Evolutionary conservation across 2,797 vertebrate genomes (phyloP).

Genomic region (Pipistrellus pipistrellus): DNA sequence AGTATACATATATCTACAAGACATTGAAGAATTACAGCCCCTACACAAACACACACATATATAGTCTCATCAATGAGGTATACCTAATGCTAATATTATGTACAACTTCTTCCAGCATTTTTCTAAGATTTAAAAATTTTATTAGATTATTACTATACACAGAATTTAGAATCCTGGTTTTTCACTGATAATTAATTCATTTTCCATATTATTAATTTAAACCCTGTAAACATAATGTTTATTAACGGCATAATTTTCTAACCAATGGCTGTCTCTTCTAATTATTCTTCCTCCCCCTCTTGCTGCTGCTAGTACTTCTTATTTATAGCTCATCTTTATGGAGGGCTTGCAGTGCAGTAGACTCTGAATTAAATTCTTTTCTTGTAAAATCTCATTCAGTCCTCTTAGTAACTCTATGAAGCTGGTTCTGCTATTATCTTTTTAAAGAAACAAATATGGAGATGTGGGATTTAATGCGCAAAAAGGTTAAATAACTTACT

Average conservation of each 20-base stretch:
- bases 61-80: not conserved
- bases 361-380: conserved; percentile 19
- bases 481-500: not conserved
- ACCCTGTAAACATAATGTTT: conserved; percentile 52
- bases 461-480: not conserved
- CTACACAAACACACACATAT: not conserved
- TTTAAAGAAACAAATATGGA: not conserved
- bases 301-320: not conserved
- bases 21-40: not conserved
- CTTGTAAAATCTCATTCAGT: conserved; percentile 16
- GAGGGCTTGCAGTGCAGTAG: not conserved
- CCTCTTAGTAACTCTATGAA: not conserved
- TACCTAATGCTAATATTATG: not conserved
- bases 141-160: not conserved
- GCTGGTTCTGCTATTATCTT: not conserved
- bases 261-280: conserved; percentile 28
- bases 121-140: not conserved
- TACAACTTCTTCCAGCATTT: not conserved
- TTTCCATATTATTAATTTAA: conserved; percentile 63
- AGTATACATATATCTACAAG: not conserved
- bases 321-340: not conserved
- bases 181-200: conserved; percentile 61
- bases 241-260: conserved; percentile 45
- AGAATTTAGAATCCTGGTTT: conserved; percentile 32
- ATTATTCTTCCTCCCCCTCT: not conserved